Conservation (phyloP, 2,888 invertebrate genomes). For the Griposia aprilina region DNA sequence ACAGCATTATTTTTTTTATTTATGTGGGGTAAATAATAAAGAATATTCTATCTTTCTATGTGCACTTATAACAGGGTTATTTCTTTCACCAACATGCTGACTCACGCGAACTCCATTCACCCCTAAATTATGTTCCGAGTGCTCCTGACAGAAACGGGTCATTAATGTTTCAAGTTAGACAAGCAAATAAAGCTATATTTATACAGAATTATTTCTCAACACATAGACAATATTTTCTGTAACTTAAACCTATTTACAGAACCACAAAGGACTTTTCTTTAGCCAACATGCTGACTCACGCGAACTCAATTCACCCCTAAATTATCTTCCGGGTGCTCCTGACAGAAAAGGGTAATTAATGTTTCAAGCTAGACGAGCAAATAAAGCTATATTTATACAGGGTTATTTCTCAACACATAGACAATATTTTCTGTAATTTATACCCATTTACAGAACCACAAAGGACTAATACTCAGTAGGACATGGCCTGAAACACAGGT, state of each 20-base stretch:
- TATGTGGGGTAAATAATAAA: no score
- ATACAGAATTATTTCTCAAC: not conserved
- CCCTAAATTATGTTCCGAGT: slow-evolving; percentile 22
- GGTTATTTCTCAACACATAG: not conserved
- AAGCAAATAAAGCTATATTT: slow-evolving; percentile 1
- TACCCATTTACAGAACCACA: not conserved
- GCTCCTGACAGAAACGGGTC: slow-evolving; percentile 15
- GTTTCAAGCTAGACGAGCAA: slow-evolving; percentile 7
- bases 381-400: not conserved
- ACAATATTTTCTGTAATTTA: not conserved
- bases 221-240: not conserved
- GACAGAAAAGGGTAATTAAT: slow-evolving; percentile 30
- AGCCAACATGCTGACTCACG: no score
- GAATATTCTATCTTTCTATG: not conserved
- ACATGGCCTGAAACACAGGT: not conserved
- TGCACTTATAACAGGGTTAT: slow-evolving; percentile 17
- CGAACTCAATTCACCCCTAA: slow-evolving; percentile 22
- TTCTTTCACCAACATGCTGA: slow-evolving; percentile 26
- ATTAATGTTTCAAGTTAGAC: slow-evolving; percentile 26
- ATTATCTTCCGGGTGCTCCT: slow-evolving; percentile 20
- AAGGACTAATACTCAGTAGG: not conserved
- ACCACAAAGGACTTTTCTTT: slow-evolving; percentile 1
- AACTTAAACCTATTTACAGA: not conserved
- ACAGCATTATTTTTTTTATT: no score
- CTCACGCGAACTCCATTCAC: slow-evolving; percentile 37